These are phyloP conservation scores for Pectinophora gossypiella DNA, from an alignment of 1,140 invertebrate species.

Conservation along the genomic window DNA sequence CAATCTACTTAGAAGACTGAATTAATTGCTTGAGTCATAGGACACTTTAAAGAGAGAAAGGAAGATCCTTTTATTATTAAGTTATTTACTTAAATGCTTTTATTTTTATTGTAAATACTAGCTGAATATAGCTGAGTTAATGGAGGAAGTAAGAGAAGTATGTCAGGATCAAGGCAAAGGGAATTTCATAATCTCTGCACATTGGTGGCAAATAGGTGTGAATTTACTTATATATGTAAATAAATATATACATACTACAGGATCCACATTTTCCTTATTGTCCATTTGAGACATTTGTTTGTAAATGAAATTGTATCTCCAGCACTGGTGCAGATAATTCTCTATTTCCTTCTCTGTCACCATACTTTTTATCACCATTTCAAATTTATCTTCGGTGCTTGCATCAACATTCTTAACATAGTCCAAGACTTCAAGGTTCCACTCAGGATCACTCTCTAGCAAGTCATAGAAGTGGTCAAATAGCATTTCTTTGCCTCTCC, in stretches of 20 bases:
- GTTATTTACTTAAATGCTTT: too few species aligned
- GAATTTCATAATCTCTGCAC: too few species aligned
- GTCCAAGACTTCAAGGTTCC: slow-evolving; percentile 34
- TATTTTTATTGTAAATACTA: too few species aligned
- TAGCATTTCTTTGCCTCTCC: slow-evolving; percentile 53
- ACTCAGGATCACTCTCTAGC: slow-evolving; percentile 20
- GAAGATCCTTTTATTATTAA: too few species aligned
- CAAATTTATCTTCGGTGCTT: slow-evolving; percentile 59
- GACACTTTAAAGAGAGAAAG: too few species aligned
- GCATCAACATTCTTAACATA: slow-evolving; percentile 55
- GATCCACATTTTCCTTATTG: slow-evolving; percentile 31
- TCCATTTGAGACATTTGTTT: slow-evolving; percentile 20
- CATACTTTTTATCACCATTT: slow-evolving; percentile 42
- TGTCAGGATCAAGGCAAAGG: too few species aligned
- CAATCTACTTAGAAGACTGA: too few species aligned
- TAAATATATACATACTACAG: slow-evolving; percentile 30
- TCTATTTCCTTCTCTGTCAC: slow-evolving; percentile 54
- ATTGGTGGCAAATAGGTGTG: too few species aligned
- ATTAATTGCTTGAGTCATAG: too few species aligned
- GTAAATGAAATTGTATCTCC: slow-evolving; percentile 52
- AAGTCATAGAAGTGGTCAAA: slow-evolving; percentile 44
- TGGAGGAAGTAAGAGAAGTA: too few species aligned
- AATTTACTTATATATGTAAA: too few species aligned
- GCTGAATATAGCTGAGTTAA: too few species aligned
- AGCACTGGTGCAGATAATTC: slow-evolving; percentile 56